Conservation (phyloP, 2,797 vertebrate genomes). For the Hirundo rustica region DNA sequence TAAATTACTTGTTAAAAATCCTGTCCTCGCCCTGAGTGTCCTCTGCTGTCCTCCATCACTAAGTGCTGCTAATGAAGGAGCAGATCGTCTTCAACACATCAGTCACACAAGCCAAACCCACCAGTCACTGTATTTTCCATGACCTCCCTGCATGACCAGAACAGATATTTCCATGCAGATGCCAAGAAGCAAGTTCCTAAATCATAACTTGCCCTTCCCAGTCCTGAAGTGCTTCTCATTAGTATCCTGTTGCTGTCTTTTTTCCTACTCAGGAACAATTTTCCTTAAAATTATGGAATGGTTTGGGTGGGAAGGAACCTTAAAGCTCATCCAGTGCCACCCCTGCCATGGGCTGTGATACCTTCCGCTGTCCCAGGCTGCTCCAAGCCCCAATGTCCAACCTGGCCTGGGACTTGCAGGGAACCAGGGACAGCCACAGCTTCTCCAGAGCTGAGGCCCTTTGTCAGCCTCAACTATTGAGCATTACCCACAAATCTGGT, state of each 20-base stretch:
- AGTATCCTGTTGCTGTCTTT: not conserved
- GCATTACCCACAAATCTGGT: not conserved
- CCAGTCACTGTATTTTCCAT: constrained; percentile 1
- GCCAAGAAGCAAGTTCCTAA: constrained; percentile 35
- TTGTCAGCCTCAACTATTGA: not conserved
- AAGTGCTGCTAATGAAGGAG: constrained; percentile 45
- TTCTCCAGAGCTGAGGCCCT: not conserved
- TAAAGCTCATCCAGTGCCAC: not conserved
- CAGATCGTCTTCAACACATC: constrained; percentile 40
- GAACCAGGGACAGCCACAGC: not conserved
- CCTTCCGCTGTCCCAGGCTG: not conserved
- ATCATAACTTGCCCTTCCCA: not conserved
- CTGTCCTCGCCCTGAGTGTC: not conserved
- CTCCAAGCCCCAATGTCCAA: accelerated
- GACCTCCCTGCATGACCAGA: not conserved
- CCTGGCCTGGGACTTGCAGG: not conserved
- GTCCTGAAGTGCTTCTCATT: not conserved
- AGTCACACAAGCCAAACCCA: constrained; percentile 30
- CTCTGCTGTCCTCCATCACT: not conserved
- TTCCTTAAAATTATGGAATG: not conserved
- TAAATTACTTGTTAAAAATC: constrained; percentile 46
- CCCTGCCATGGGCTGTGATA: not conserved
- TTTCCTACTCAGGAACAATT: not conserved
- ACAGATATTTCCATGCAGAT: constrained; percentile 19
- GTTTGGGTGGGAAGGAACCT: not conserved